Percentiles rank a stretch among this genome's conserved stretches.
Evolutionary conservation across 2,797 vertebrate species (phyloP).

Genomic region (Lophius americanus): DNA sequence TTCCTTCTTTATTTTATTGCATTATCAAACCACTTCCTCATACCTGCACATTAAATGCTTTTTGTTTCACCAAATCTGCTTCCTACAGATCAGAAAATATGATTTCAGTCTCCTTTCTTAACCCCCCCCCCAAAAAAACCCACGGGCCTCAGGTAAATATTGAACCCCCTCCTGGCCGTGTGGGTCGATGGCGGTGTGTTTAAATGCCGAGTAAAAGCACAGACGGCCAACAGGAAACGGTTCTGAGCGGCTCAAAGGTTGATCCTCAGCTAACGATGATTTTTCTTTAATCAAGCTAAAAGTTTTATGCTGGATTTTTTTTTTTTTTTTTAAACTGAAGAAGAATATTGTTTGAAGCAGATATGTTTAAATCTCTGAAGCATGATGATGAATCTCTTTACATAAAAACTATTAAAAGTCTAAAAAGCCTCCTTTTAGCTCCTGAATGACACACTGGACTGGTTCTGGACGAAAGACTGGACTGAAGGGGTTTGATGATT

Average conservation of each 20-base stretch:
- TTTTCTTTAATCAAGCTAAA: neutral
- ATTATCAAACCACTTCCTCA: constrained; percentile 72
- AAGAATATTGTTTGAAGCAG: constrained; percentile 21
- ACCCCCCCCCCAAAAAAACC: constrained; percentile 61
- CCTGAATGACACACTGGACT: neutral
- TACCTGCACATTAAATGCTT: constrained; percentile 66
- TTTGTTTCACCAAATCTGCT: constrained; percentile 56
- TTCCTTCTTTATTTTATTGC: constrained; percentile 77
- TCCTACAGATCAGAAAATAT: constrained; percentile 44
- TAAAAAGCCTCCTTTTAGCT: constrained; percentile 2
- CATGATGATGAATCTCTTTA: constrained; percentile 3
- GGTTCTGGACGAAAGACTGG: neutral
- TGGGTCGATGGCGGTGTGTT: too few species aligned
- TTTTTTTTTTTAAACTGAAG: neutral
- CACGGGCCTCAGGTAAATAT: constrained; percentile 54
- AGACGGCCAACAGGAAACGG: constrained; percentile 26
- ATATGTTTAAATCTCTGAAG: constrained; percentile 24
- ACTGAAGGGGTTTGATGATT: neutral
- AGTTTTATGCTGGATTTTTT: constrained; percentile 7
- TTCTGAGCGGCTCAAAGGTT: constrained; percentile 28
- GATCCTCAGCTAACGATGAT: constrained; percentile 7
- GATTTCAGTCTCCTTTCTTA: constrained; percentile 31
- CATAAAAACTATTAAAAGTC: constrained; percentile 24
- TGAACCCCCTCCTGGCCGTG: constrained; percentile 19
- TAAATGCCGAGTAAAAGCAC: constrained; percentile 17